phyloP scores from a whole-genome alignment of 2,888 invertebrate species.

The Opisthograptis luteolata region DNA sequence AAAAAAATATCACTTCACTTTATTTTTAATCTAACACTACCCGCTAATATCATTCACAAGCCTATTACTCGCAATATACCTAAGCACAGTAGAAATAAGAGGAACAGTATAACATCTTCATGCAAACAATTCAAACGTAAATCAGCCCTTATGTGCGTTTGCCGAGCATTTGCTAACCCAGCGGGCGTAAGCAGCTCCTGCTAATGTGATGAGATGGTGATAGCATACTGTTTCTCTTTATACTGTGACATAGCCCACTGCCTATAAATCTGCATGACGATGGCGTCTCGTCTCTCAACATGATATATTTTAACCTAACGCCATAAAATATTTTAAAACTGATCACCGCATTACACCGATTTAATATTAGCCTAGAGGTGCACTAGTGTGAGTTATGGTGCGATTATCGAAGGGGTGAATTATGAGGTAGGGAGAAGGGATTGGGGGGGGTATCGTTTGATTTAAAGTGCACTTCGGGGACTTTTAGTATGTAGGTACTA shows the following conservation, averaged over 20 bases:
- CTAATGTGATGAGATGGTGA: no score
- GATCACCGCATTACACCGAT: conserved; percentile 64
- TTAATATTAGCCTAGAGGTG: conserved; percentile 58
- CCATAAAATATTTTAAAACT: conserved; percentile 56
- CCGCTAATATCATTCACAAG: conserved; percentile 5
- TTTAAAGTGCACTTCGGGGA: conserved; percentile 39
- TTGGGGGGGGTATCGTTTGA: conserved; percentile 30
- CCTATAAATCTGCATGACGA: conserved; percentile 19
- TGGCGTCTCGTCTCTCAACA: conserved; percentile 7
- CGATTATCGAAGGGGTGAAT: conserved; percentile 65
- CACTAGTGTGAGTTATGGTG: conserved; percentile 64
- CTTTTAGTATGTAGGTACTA: conserved; percentile 12
- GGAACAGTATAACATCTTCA: no score
- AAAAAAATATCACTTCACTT: not conserved
- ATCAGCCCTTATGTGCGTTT: no score
- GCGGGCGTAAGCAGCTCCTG: no score
- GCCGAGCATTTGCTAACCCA: no score
- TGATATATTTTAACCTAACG: conserved; percentile 1
- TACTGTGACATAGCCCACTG: no score
- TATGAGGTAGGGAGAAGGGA: conserved; percentile 47
- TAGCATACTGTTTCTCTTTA: no score
- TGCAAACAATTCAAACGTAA: no score
- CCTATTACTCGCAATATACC: conserved; percentile 6
- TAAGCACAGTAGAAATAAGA: no score
- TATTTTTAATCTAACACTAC: not conserved